Evolutionary conservation across 2,797 vertebrate genomes (phyloP).

Genomic region (Nannoperca australis): DNA sequence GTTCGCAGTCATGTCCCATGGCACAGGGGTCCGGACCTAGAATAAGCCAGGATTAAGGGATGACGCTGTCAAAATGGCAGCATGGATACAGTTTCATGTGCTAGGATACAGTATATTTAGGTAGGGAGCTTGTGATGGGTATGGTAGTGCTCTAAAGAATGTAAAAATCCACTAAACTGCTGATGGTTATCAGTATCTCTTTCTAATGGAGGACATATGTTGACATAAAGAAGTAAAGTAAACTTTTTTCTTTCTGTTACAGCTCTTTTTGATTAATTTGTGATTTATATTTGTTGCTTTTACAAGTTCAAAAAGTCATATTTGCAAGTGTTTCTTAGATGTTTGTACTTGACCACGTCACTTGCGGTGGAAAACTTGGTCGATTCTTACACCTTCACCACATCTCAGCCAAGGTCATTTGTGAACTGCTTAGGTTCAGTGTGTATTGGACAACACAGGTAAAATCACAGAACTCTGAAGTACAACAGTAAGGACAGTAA

Average conservation of each 20-base stretch:
- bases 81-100: constrained; percentile 46
- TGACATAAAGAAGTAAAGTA: background rate
- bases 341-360: constrained; percentile 44
- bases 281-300: background rate
- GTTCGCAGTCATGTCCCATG: constrained; percentile 89
- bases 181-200: background rate
- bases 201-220: background rate
- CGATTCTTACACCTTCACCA: constrained; percentile 56
- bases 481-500: constrained; percentile 34
- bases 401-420: constrained; percentile 63
- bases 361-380: constrained; percentile 27
- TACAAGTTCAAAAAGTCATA: background rate
- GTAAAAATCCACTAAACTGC: constrained; percentile 6
- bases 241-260: background rate
- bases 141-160: constrained; percentile 1
- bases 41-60: constrained; percentile 70
- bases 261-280: background rate
- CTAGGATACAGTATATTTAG: constrained; percentile 15
- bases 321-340: background rate
- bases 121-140: constrained; percentile 5
- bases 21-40: constrained; percentile 88
- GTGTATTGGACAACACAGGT: constrained; percentile 64
- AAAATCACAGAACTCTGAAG: constrained; percentile 55
- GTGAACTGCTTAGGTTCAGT: constrained; percentile 40
- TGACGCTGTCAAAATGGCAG: constrained; percentile 48